phyloP scores from a whole-genome alignment of 2,888 invertebrate species.

The Chromoteleia sp. region DNA sequence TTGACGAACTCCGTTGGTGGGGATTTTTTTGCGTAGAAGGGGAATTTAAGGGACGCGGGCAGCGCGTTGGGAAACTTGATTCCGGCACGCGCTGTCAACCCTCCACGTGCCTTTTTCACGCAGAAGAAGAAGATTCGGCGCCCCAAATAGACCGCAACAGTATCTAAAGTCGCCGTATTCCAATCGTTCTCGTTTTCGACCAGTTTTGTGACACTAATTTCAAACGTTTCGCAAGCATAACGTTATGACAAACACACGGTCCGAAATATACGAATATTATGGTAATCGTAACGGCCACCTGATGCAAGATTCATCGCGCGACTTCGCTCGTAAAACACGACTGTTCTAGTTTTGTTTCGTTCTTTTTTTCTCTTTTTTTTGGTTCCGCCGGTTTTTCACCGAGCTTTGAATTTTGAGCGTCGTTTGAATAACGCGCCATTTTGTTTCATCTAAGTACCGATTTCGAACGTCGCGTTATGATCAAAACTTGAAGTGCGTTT shows the following conservation, averaged over 20 bases:
- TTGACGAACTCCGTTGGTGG: constrained; percentile 52
- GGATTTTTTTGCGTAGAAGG: constrained; percentile 51
- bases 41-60: constrained; percentile 55
- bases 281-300: constrained; percentile 46
- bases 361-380: too few species aligned
- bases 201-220: constrained; percentile 33
- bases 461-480: constrained; percentile 10
- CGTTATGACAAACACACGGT: constrained; percentile 21
- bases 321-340: constrained; percentile 46
- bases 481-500: constrained; percentile 37
- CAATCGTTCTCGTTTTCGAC: constrained; percentile 23
- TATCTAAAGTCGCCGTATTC: background rate
- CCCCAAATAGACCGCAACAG: constrained; percentile 45
- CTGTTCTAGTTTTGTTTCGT: constrained; percentile 44
- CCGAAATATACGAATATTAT: constrained; percentile 41
- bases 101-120: constrained; percentile 76
- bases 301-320: constrained; percentile 56
- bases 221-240: constrained; percentile 23
- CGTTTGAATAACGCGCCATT: constrained; percentile 33
- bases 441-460: background rate
- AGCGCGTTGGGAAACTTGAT: constrained; percentile 75
- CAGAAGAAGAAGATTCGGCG: constrained; percentile 32
- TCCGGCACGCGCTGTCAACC: constrained; percentile 78
- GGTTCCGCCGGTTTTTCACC: constrained; percentile 38
- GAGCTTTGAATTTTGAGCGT: constrained; percentile 10